Evolutionary conservation across 2,797 vertebrate species (phyloP).

Genomic region (Helicolenus hilgendorfi): DNA sequence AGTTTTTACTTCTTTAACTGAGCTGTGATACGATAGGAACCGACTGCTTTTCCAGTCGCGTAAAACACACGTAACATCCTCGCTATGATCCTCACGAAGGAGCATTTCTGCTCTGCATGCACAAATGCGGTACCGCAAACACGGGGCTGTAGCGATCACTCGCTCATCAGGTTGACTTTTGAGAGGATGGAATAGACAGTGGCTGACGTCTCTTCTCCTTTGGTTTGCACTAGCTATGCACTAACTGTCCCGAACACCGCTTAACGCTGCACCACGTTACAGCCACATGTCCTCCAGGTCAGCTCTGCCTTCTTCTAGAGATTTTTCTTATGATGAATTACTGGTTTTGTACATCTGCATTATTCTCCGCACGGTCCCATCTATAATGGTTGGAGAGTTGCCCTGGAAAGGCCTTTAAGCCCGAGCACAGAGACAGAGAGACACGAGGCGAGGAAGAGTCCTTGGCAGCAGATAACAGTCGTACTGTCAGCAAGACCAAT

Average conservation of each 20-base stretch:
- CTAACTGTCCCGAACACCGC: neutral
- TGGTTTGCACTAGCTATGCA: no score
- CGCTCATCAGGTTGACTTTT: neutral
- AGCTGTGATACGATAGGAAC: neutral
- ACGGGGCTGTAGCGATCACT: neutral
- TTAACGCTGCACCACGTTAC: neutral
- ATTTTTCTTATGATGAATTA: slow-evolving; percentile 11
- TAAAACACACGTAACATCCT: neutral
- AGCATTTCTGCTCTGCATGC: neutral
- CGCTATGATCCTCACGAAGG: no score
- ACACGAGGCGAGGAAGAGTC: slow-evolving; percentile 39
- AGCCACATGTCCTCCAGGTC: slow-evolving; percentile 7
- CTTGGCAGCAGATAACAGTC: slow-evolving; percentile 56
- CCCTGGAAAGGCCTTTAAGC: slow-evolving; percentile 51
- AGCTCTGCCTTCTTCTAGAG: slow-evolving; percentile 23
- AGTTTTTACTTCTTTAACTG: neutral
- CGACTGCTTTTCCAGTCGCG: neutral
- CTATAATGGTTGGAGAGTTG: slow-evolving; percentile 42
- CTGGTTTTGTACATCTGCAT: slow-evolving; percentile 42
- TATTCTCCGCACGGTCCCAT: slow-evolving; percentile 30
- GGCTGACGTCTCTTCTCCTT: neutral
- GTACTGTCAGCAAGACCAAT: slow-evolving; percentile 64
- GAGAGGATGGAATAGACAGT: neutral
- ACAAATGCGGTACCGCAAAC: neutral
- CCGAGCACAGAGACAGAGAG: slow-evolving; percentile 16